A percentile compares a stretch with the other conserved stretches of the same genome.
Evolutionary conservation across 37 sponge, comb jelly and placozoan species (phyloP).

Genomic region (Ianthella basta): DNA sequence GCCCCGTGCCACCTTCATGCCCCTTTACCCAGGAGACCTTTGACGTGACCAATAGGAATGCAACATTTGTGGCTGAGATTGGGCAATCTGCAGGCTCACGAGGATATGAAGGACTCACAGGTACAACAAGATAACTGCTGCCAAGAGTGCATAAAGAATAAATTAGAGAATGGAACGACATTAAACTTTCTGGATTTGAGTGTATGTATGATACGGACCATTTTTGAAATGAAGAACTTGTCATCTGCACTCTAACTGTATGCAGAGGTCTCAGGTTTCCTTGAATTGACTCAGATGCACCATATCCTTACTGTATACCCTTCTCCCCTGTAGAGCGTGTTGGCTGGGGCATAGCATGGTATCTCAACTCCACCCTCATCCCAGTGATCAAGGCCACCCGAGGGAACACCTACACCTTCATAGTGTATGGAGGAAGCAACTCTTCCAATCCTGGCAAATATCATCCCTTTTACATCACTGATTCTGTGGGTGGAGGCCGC

Average conservation of each 20-base stretch:
- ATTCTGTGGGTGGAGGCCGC: background rate
- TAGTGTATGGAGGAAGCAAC: constrained; percentile 25
- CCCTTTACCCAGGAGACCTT: background rate
- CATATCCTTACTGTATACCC: too few species aligned
- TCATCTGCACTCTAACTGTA: too few species aligned
- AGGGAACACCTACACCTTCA: constrained; percentile 28
- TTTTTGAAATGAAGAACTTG: too few species aligned
- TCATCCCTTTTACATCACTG: constrained; percentile 45
- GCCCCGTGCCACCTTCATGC: background rate
- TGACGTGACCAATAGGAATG: background rate
- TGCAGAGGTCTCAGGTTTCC: too few species aligned
- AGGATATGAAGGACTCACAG: constrained; percentile 68
- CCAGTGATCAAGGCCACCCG: constrained; percentile 31
- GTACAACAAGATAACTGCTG: background rate
- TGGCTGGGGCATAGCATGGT: constrained; percentile 46
- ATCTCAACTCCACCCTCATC: constrained; percentile 35
- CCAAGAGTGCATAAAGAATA: background rate
- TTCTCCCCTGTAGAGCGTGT: background rate
- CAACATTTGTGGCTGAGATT: constrained; percentile 47
- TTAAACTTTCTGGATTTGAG: too few species aligned
- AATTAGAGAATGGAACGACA: too few species aligned
- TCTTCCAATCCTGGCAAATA: background rate
- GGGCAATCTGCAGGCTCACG: constrained; percentile 55
- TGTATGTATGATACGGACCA: too few species aligned
- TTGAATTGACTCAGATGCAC: too few species aligned